phyloP scores from a whole-genome alignment of 2,888 invertebrate genomes.

The Sarcophaga rosellei region DNA sequence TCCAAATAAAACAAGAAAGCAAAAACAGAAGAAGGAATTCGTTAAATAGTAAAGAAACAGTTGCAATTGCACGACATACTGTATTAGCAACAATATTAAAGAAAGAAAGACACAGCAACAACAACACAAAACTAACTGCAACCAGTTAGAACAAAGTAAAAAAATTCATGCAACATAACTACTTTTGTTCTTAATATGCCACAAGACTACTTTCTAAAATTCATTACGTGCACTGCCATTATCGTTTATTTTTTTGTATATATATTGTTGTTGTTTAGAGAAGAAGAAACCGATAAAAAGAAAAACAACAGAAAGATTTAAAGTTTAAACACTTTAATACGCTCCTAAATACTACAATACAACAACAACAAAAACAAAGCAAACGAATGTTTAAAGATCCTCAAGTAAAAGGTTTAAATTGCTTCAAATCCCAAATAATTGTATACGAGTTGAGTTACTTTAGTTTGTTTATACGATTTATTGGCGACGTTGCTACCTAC shows the following conservation, averaged over 20 bases:
- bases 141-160: conserved; percentile 27
- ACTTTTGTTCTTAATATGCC: conserved; percentile 43
- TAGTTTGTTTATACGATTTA: neutral
- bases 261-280: conserved; percentile 19
- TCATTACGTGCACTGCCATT: neutral
- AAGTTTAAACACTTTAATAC: conserved; percentile 65
- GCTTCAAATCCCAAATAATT: conserved; percentile 10
- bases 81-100: conserved; percentile 15
- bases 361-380: conserved; percentile 20
- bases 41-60: conserved; percentile 31
- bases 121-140: neutral
- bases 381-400: neutral
- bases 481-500: too few species aligned
- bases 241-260: neutral
- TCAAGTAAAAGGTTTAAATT: conserved; percentile 40
- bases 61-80: conserved; percentile 46
- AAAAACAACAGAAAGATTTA: conserved; percentile 44
- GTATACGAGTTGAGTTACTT: neutral
- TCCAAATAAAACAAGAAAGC: neutral
- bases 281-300: neutral
- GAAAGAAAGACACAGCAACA: neutral
- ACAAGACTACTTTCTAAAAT: conserved; percentile 66
- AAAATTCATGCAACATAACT: conserved; percentile 43
- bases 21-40: neutral
- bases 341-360: conserved; percentile 50